Evolutionary conservation across 2,113 vertebrate species (phyloP).

Genomic region (Microcebus ravelobensis): DNA sequence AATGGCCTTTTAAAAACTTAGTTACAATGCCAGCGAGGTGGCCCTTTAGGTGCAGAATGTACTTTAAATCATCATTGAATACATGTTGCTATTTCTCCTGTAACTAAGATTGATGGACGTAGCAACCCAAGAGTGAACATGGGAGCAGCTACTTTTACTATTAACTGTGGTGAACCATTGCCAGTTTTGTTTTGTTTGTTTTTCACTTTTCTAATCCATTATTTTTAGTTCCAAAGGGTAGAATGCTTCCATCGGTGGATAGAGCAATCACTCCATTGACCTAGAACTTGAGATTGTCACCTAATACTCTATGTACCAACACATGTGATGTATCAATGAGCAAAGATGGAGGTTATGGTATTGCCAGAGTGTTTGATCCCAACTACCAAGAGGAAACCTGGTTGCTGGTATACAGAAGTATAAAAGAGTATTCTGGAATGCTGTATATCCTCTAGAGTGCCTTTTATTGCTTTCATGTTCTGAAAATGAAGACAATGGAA

Average conservation of each 20-base stretch:
- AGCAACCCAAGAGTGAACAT: background rate
- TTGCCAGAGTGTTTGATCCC: background rate
- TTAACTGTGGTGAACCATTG: background rate
- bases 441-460: background rate
- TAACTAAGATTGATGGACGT: background rate
- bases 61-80: background rate
- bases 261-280: background rate
- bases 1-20: background rate
- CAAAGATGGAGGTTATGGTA: background rate
- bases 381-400: background rate
- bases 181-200: background rate
- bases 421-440: background rate
- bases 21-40: background rate
- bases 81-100: background rate
- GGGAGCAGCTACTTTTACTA: background rate
- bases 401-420: too few species aligned
- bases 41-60: background rate
- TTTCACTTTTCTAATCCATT: background rate
- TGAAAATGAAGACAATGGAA: background rate
- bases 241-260: background rate
- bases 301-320: background rate
- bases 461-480: background rate
- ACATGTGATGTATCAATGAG: background rate
- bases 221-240: background rate
- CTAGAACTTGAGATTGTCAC: background rate